Evolutionary conservation across 2,888 invertebrate genomes (phyloP).

Genomic region (Hyposoter didymator): DNA sequence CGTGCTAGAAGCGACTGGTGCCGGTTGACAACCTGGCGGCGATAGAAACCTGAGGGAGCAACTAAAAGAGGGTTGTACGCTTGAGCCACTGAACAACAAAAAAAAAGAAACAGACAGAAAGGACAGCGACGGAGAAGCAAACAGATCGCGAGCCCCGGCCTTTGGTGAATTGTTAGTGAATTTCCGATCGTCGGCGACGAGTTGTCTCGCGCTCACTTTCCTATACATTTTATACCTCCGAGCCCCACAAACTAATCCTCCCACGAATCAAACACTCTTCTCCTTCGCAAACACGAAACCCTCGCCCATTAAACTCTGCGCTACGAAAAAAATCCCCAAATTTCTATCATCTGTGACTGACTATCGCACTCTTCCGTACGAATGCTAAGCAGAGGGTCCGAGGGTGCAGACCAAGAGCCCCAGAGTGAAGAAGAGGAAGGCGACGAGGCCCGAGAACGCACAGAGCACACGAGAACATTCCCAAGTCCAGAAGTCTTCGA

Average conservation of each 20-base stretch:
- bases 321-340: background rate
- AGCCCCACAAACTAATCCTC: background rate
- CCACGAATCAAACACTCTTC: background rate
- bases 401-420: slow-evolving; percentile 52
- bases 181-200: slow-evolving; percentile 41
- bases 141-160: slow-evolving; percentile 14
- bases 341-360: background rate
- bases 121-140: slow-evolving; percentile 15
- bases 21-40: slow-evolving; percentile 53
- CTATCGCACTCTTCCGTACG: slow-evolving; percentile 37
- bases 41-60: slow-evolving; percentile 32
- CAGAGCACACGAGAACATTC: background rate
- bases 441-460: slow-evolving; percentile 22
- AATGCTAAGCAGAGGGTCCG: slow-evolving; percentile 54
- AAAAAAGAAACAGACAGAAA: background rate
- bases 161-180: slow-evolving; percentile 28
- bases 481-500: background rate
- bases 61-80: slow-evolving; percentile 26
- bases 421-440: slow-evolving; percentile 52
- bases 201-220: slow-evolving; percentile 33
- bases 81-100: background rate
- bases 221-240: background rate
- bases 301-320: background rate
- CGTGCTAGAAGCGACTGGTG: slow-evolving; percentile 44
- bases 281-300: background rate